Conservation (phyloP, 2,113 vertebrate genomes). For the Microtus richardsoni region DNA sequence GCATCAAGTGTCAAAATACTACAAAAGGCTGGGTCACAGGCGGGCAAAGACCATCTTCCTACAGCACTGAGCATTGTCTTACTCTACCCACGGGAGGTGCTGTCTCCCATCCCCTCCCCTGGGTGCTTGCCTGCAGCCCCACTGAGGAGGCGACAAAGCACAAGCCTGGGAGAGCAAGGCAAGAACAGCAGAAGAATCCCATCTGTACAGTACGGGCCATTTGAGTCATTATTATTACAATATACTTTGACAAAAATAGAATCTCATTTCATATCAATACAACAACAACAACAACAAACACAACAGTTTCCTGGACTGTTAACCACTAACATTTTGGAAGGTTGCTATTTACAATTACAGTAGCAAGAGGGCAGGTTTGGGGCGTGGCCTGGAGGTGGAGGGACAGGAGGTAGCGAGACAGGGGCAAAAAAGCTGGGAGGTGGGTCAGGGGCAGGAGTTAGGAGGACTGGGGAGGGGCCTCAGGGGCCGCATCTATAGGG, state of each 20-base stretch:
- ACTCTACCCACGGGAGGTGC: conserved; percentile 24
- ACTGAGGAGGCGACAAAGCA: background rate
- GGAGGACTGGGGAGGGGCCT: background rate
- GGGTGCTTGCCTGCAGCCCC: background rate
- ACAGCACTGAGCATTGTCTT: conserved; percentile 24
- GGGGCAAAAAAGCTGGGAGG: conserved; percentile 38
- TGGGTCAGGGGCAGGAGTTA: background rate
- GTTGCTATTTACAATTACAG: conserved; percentile 87
- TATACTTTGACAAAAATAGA: conserved; percentile 91
- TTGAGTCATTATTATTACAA: conserved; percentile 89
- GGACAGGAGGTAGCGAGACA: conserved; percentile 62
- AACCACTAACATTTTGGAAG: conserved; percentile 83
- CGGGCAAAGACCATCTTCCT: background rate
- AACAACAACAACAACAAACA: conserved; percentile 82
- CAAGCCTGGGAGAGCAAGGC: conserved; percentile 32
- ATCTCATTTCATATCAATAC: conserved; percentile 91
- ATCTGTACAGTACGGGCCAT: conserved; percentile 85
- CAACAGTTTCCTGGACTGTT: conserved; percentile 86
- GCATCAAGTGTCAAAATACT: conserved; percentile 60
- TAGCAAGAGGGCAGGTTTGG: conserved; percentile 81
- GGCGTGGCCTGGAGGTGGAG: conserved; percentile 64
- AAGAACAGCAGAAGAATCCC: conserved; percentile 81
- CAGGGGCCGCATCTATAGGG: background rate
- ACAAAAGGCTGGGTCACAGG: conserved; percentile 44
- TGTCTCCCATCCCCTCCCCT: background rate